A percentile compares a stretch with the other conserved stretches of the same genome.
phyloP scores from a whole-genome alignment of 2,113 vertebrate species.

The Greenwoodochromis staneri region DNA sequence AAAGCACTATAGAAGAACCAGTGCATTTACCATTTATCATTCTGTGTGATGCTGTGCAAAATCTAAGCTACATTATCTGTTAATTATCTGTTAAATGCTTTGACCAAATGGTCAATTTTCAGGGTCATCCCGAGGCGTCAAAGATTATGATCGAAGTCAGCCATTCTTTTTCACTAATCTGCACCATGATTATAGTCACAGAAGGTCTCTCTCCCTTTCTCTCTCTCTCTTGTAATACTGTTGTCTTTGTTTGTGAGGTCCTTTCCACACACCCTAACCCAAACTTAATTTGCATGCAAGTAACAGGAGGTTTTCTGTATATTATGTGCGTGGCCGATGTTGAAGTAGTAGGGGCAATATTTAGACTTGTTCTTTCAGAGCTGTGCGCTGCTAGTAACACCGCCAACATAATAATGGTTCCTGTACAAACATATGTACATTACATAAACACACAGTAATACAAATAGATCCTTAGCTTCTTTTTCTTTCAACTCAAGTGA shows the following conservation, averaged over 20 bases:
- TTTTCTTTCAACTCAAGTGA: slow-evolving; percentile 27
- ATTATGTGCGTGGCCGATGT: not conserved
- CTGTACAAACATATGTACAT: not conserved
- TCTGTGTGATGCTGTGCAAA: not conserved
- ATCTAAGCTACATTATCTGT: not conserved
- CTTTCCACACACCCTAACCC: not conserved
- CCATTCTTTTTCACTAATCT: not conserved
- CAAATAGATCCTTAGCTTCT: slow-evolving; percentile 16
- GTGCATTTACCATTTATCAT: not conserved
- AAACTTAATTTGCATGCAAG: not conserved
- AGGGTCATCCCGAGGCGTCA: not conserved
- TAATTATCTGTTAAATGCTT: not conserved
- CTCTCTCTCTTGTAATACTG: not conserved
- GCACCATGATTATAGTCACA: not conserved
- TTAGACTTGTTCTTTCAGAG: not conserved
- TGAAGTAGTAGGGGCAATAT: not conserved
- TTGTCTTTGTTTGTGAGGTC: not conserved
- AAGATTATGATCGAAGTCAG: not conserved
- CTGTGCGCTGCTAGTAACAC: not conserved
- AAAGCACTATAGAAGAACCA: not conserved
- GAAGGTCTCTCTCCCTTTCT: not conserved
- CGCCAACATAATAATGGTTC: not conserved
- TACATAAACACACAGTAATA: not conserved
- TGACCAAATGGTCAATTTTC: not conserved
- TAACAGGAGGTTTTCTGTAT: not conserved